Evolutionary conservation across 1,140 invertebrate species (phyloP), one percentile per base, ranked within the genome.

Genomic region (Cotesia typhae): DNA sequence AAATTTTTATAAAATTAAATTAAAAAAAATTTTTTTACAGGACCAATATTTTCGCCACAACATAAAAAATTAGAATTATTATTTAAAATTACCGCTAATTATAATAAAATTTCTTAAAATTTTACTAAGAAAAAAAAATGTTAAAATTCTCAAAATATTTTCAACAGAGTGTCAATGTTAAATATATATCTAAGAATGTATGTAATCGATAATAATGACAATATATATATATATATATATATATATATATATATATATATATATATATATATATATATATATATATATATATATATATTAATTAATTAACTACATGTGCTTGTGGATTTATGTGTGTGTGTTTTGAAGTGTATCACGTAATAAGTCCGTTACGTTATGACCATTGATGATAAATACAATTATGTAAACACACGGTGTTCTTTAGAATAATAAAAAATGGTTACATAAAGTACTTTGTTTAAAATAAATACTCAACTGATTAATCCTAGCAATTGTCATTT

Each of bases 121-220:
- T 28, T 28, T 28, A 2, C 28, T 28, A 28, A 2, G 28, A 28
- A 28, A 28, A 14, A 14, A 28, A 28, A 28, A 28, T 28, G 28
- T 2, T 28, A 28, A 28, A 28, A 28, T 2, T 28, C 28, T 28
- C 3, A 28, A 28, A 28, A 28, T 2, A 28, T 28, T 28, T 28
- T 28, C 28, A 28, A 28, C 28, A 28, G 28, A 28, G 28, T 28
- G 28, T 28, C 1, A 52, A 10, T 12, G 52, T 47, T 0, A 0
- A 65, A 5, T 20, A 55, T 28, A 67, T 38, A 53, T 53, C 66
- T 68, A 66, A 51, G 10, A 10, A 38, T 14, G 10, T 68, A 5
- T 37, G 17, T 12, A 57, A 12, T n/a, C n/a, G n/a, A 6, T 57
- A 20, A 12, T 57, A 57, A 57, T 57, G 53, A 57, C 53, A 20